Evolutionary conservation across 35 echinoderm and acorn worm genomes (phyloP).

Genomic region (Ptychodera flava): DNA sequence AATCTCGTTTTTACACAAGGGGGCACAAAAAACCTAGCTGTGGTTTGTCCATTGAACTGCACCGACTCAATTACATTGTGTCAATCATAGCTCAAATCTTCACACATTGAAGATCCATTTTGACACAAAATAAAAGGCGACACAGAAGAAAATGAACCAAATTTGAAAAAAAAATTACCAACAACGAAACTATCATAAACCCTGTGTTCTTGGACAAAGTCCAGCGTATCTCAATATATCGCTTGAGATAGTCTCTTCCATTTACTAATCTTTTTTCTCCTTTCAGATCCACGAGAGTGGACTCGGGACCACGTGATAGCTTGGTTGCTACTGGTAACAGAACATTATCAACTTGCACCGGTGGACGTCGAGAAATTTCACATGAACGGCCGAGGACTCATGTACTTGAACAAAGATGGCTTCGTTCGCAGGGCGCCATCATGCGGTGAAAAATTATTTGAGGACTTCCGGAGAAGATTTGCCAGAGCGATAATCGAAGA

Average conservation of each 20-base stretch:
- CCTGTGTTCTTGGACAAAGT: neutral
- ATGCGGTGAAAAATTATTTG: slow-evolving; percentile 17
- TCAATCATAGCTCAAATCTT: no score
- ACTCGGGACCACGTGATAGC: neutral
- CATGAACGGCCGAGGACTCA: slow-evolving; percentile 36
- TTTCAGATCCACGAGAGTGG: slow-evolving; percentile 33
- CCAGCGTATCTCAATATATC: neutral
- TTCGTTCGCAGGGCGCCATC: slow-evolving; percentile 31
- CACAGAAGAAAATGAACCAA: no score
- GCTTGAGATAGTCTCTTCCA: neutral
- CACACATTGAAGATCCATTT: neutral
- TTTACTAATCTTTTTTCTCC: neutral
- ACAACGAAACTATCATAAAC: neutral
- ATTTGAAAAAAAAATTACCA: no score
- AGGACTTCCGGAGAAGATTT: slow-evolving; percentile 33
- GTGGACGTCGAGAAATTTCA: slow-evolving; percentile 24
- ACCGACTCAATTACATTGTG: no score
- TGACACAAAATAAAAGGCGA: neutral
- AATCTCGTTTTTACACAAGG: no score
- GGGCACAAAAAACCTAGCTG: no score
- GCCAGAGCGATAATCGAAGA: neutral
- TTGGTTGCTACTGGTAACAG: slow-evolving; percentile 23
- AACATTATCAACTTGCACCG: slow-evolving; percentile 5
- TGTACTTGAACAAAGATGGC: slow-evolving; percentile 21
- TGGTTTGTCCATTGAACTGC: no score